Conservation (phyloP, 2,888 invertebrate species). For the Poecilobothrus nobilitatus region DNA sequence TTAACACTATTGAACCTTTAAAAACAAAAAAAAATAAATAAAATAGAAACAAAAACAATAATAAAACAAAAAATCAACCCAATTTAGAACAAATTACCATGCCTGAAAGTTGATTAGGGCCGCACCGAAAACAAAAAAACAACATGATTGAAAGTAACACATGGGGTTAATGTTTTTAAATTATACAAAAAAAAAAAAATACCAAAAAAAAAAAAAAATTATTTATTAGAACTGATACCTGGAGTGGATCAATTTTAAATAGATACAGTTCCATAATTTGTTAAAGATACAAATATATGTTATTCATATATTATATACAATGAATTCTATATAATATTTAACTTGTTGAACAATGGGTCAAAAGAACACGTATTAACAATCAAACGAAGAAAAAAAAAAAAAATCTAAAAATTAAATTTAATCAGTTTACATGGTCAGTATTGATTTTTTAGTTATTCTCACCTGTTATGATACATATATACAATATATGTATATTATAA, state of each 20-base stretch:
- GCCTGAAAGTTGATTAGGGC: neutral
- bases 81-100: conserved; percentile 6
- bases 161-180: conserved; percentile 6
- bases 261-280: neutral
- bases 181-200: neutral
- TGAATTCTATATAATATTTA: neutral
- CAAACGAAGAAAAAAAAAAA: neutral
- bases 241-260: neutral
- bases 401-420: neutral
- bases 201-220: neutral
- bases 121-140: neutral
- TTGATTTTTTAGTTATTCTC: neutral
- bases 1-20: neutral
- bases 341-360: neutral
- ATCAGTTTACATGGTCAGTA: neutral
- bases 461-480: neutral
- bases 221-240: neutral
- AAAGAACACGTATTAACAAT: neutral
- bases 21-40: neutral
- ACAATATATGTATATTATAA: too few relatives aligned
- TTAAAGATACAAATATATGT: too few relatives aligned
- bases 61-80: neutral
- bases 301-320: neutral
- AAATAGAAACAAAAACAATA: too few relatives aligned
- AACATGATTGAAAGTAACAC: neutral